phyloP scores from a whole-genome alignment of 1,140 invertebrate species.

The Philopotamus ludificatus region DNA sequence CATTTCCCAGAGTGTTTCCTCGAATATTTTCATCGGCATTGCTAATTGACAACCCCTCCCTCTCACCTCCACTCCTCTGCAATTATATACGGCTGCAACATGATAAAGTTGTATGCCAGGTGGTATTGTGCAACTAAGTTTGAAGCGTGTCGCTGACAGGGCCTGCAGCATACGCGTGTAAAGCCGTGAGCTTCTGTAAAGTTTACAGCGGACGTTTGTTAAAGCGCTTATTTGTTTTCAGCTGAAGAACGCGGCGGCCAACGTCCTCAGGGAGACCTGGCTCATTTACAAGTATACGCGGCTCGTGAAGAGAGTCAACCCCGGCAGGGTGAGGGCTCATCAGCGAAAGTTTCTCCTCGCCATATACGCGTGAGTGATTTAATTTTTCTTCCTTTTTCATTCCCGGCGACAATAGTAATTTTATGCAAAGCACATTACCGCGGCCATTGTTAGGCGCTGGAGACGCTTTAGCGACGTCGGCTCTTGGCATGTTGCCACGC shows the following conservation, averaged over 20 bases:
- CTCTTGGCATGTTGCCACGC: neutral
- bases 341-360: slow-evolving; percentile 99
- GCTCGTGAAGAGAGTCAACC: slow-evolving; percentile 95
- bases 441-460: neutral
- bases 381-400: neutral
- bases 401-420: neutral
- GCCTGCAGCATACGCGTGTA: too few species aligned
- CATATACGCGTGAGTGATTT: slow-evolving; percentile 92
- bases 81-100: too few species aligned
- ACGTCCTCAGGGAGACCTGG: slow-evolving; percentile 99
- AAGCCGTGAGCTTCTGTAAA: too few species aligned
- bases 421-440: neutral
- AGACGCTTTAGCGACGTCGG: neutral
- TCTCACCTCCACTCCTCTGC: too few species aligned
- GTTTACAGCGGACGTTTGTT: too few species aligned
- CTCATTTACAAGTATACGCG: slow-evolving; percentile 99
- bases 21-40: too few species aligned
- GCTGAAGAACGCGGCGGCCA: slow-evolving; percentile 99
- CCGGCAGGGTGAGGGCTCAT: slow-evolving; percentile 92
- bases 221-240: too few species aligned
- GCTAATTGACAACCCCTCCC: too few species aligned
- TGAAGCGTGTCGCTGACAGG: too few species aligned
- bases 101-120: too few species aligned
- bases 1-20: too few species aligned
- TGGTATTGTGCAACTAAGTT: too few species aligned